Evolutionary conservation across 1,140 invertebrate species (phyloP), one percentile per base, ranked within the genome.

Genomic region (Drosophila santomea): DNA sequence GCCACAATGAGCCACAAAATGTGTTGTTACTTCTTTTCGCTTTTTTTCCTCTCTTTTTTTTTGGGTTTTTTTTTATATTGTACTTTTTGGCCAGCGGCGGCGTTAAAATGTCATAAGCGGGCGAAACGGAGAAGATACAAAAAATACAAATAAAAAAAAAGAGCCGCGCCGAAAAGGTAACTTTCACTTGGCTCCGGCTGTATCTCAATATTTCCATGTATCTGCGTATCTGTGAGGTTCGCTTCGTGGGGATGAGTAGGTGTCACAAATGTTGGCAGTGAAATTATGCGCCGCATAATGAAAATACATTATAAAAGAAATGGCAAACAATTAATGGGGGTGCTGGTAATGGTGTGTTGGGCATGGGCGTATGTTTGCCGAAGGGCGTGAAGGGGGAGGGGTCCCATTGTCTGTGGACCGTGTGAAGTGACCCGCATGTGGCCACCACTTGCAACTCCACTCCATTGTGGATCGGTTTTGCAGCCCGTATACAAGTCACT

Each of bases 391-490:
- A 20, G 12, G 20, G 6, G 45, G 23, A 17, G 23, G 4, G 17
- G 43, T 56, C 28, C 58, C 59, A 78, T 78, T 80, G 78, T 80
- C 57, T 80, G 47, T 61, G 50, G 38, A 47, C 56, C 78, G 78
- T 80, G 78, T 80, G 78, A 80, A 80, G 72, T 80, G 78, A 76
- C 78, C 78, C 78, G 78, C 78, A 80, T 80, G 78, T 76, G 74
- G 73, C 72, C 61, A 35, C 32, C 73, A 52, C 17, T 36, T 32
- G 52, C 60, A 50, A 38, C 51, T 48, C 54, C 44, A 57, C 41
- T 38, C 66, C 72, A 76, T 44, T 75, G 48, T 52, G 56, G 28
- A 11, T 28, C 12, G 14, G 50, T 12, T 48, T 44, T 17, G 23
- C 3, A 12, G 28, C 28, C 7, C 2, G 11, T 47, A 11, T 59